Base-by-base conservation (phyloP, 2,797 vertebrate species). In the Thalassophryne amazonica region DNA sequence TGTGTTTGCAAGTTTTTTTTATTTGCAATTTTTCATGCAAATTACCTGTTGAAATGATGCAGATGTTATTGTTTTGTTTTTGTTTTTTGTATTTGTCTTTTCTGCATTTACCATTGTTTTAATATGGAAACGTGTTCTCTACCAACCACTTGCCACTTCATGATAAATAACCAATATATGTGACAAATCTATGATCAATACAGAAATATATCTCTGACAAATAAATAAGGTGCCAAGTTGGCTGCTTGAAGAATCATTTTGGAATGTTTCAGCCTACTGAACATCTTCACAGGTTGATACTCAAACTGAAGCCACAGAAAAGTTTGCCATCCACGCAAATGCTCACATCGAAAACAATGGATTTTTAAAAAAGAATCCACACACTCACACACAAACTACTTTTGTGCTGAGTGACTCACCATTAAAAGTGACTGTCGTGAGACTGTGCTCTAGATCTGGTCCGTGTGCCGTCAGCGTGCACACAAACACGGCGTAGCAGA, bases 241-340 rank as follows among this genome's bases (percentile, higher is more conserved):
- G 68, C 69, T 60, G 78, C 73, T 66, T 34, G 62, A 69, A 72
- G 73, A 69, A 67, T 74, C 70, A 55, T 68, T 64, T 76, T 74
- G 83, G 84, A 89, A 90, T 87, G 84, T 86, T 81, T 84, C 53
- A 74, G 83, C 72, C 64, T 29, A 76, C 64, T 73, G 80, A 73
- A 70, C 62, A 72, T 77, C 36, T 54, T 78, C 70, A 78, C 64
- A 76, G 79, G 73, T 69, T 60, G 64, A 78, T 73, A 75, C 73
- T 21, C 79, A 83, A 84, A 87, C 78, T 71, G 81, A 73, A 73
- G 80, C 74, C 60, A 72, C 38, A 66, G 32, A 54, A 69, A 72
- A 36, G 21, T 41, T 35, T 19, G 46, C 80, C 75, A 76, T 62
- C 45, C 64, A 66, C 39, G 74, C 16, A 33, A 61, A 78, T 61